These are phyloP conservation scores for Isaurus tuberculatus DNA, from an alignment of 92 coral and sea anemone species.

Conservation along the genomic window DNA sequence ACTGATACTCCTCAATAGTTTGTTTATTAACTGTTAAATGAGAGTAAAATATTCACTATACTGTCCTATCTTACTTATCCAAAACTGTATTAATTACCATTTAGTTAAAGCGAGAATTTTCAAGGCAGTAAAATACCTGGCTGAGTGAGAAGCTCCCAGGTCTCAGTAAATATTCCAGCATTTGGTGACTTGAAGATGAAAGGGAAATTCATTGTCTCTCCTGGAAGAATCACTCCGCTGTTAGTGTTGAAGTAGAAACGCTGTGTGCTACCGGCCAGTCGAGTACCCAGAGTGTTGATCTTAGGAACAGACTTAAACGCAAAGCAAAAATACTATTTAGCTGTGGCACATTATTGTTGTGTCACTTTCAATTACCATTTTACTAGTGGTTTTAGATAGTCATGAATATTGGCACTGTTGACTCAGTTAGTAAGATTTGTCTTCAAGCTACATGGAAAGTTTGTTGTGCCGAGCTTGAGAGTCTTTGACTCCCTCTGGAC, in stretches of 20 bases:
- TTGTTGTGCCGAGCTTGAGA: too few species aligned
- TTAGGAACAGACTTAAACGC: constrained; percentile 73
- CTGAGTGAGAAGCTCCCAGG: constrained; percentile 91
- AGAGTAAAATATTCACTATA: not conserved
- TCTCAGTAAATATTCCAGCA: constrained; percentile 94
- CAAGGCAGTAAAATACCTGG: constrained; percentile 47
- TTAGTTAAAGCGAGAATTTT: too few species aligned
- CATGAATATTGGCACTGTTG: too few species aligned
- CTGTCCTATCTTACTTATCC: not conserved
- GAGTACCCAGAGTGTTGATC: constrained; percentile 84
- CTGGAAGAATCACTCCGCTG: constrained; percentile 98
- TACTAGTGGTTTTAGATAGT: too few species aligned
- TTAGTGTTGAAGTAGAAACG: constrained; percentile 96
- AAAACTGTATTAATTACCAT: too few species aligned
- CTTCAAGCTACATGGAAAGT: too few species aligned
- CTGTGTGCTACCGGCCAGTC: constrained; percentile 83
- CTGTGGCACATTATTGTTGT: not conserved
- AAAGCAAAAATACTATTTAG: not conserved
- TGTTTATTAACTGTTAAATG: not conserved
- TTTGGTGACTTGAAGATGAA: constrained; percentile 94
- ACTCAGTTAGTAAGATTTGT: too few species aligned
- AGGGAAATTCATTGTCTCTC: constrained; percentile 95
- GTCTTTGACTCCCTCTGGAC: too few species aligned
- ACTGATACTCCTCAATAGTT: not conserved
- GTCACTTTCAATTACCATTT: too few species aligned